Conservation (phyloP, 37 sponge, comb jelly and placozoan genomes). For the Tethya wilhelma region DNA sequence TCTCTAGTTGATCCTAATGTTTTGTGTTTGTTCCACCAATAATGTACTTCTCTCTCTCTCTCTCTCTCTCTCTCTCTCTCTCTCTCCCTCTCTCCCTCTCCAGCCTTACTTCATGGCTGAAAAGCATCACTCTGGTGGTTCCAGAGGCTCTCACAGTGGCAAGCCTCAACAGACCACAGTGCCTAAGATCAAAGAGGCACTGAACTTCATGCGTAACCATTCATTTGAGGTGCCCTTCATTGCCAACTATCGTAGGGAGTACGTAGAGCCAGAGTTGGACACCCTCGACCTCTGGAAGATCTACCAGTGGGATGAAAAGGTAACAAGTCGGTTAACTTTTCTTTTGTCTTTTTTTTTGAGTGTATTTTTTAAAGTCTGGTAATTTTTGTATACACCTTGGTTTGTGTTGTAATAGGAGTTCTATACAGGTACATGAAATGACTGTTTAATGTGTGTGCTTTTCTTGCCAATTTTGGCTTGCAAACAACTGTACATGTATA, state of each 20-base stretch:
- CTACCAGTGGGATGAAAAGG: slow-evolving; percentile 90
- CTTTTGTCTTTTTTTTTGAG: no score
- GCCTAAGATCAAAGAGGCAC: slow-evolving; percentile 86
- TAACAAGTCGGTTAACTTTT: neutral
- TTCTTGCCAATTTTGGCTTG: no score
- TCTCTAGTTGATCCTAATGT: neutral
- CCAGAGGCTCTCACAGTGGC: neutral
- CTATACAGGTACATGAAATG: no score
- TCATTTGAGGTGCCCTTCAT: slow-evolving; percentile 96
- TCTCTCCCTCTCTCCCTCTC: neutral
- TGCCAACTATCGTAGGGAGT: slow-evolving; percentile 89
- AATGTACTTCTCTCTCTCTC: neutral
- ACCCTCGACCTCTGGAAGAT: slow-evolving; percentile 91
- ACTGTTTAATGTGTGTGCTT: no score
- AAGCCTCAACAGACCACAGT: slow-evolving; percentile 50
- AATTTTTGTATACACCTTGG: neutral
- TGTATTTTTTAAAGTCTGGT: neutral
- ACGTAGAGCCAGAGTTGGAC: slow-evolving; percentile 81
- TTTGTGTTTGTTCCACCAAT: neutral
- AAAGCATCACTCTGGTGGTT: neutral
- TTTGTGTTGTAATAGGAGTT: neutral
- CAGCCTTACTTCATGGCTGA: slow-evolving; percentile 30
- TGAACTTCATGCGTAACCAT: slow-evolving; percentile 90
- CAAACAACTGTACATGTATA: no score
- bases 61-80: neutral